Evolutionary conservation across 2,113 vertebrate species (phyloP), one percentile per base, ranked within the genome.

Genomic region (Orcinus orca): DNA sequence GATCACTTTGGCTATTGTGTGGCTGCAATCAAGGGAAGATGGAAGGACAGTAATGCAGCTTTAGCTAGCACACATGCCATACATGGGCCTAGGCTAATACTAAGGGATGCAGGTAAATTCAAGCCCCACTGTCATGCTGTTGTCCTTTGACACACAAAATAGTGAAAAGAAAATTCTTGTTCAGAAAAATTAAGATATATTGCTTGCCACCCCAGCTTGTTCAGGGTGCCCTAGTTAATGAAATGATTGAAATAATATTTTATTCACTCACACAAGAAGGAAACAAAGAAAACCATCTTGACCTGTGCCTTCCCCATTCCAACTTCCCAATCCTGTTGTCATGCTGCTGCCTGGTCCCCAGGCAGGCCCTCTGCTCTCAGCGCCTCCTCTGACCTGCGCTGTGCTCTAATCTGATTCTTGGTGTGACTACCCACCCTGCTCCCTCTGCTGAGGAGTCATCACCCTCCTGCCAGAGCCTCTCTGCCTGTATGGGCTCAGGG

Each of bases 1-100:
- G 26, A 25, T 62, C 6, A 15, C 2, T 0, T 31, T 55, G 18
- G 15, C n/a, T 11, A 2, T 2, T 5, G 1, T 0, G 13, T 1
- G 12, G 31, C 71, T 82, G 5, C 63, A 18, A 1, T 33, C 41
- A 20, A n/a, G 23, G 25, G 31, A 13, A 13, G 41, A 79, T 13
- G 2, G 18, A 36, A 88, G 44, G 55, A 8, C 20, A 2, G 1
- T 0, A 2, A 3, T 1, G 33, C 3, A 25, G 29, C 53, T 29
- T 55, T 33, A 41, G 25, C 44, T 17, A 12, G 47, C 31, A 36
- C 17, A 2, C 5, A 3, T 1, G 31, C 31, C 53, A 23, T 20
- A 0, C 1, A 4, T 11, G 79, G 23, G 20, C 53, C 44, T 50
- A 13, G 68, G 41, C 41, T 71, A 2, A n/a, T 41, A 7, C 17